Evolutionary conservation across 2,888 invertebrate species (phyloP).

Genomic region (Hoplodrina ambigua): DNA sequence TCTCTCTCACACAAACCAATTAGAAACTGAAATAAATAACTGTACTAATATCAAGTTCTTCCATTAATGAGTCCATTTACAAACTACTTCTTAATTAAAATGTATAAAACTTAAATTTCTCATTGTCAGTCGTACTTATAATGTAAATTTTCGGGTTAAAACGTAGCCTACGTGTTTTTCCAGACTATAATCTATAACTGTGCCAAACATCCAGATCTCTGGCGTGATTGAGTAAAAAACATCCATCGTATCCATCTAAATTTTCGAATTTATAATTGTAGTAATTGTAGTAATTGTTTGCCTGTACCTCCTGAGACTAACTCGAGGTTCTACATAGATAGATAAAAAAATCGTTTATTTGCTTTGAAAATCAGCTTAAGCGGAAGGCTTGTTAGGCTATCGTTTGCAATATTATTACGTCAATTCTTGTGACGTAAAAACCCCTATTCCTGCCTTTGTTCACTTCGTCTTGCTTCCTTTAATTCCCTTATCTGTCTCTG

Average conservation of each 20-base stretch:
- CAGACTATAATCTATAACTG: too few species aligned
- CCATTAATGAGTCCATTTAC: not conserved
- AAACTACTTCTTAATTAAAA: too few species aligned
- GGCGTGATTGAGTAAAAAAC: too few species aligned
- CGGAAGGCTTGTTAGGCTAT: not conserved
- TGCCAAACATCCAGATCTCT: too few species aligned
- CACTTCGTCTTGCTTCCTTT: slow-evolving; percentile 16
- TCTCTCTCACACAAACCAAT: not conserved
- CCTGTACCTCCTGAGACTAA: too few species aligned
- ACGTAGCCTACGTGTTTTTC: too few species aligned
- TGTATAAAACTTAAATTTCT: too few species aligned
- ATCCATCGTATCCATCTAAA: too few species aligned
- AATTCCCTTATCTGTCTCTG: slow-evolving; percentile 32
- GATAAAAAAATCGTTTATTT: slow-evolving; percentile 3
- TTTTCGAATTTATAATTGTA: too few species aligned
- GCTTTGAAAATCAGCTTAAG: not conserved
- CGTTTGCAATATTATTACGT: slow-evolving; percentile 16
- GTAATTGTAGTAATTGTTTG: too few species aligned
- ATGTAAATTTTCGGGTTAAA: too few species aligned
- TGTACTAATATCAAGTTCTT: not conserved
- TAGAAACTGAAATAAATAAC: not conserved
- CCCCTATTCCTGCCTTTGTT: not conserved
- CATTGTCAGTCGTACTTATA: too few species aligned
- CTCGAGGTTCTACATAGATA: not conserved
- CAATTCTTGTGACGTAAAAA: slow-evolving; percentile 18